Evolutionary conservation across 2,888 invertebrate genomes (phyloP), one percentile per base, ranked within the genome.

Genomic region (Hesperia comma): DNA sequence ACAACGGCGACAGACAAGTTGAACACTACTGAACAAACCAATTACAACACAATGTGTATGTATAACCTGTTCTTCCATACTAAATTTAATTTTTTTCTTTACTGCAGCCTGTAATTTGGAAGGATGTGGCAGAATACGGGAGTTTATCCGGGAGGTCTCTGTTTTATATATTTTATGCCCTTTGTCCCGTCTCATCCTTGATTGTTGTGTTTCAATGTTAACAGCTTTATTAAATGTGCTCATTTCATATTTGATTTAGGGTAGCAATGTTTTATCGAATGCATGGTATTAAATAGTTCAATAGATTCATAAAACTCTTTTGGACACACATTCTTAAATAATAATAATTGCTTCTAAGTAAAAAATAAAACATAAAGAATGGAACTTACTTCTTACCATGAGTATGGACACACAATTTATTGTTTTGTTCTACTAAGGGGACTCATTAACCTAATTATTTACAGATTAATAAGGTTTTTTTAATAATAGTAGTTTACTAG

Each of bases 21-120:
- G 73, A 90, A 86, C 74, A 71, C 83, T 40, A 84, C 88, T 77
- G 86, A 86, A 40, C 86, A 90, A 72, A 85, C 86, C 58, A 92
- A 90, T 82, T 92, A 92, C 88, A 88, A 82, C 80, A 92, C 92
- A 63, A 93, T 93, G 93, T 92, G 93, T 93, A 93, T 86, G 89
- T 92, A 90, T 84, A 32, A 17, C 72, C 68, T 74, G 61, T 72
- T 69, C 69, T 63, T 69, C 61, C 69, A 61, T 71, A 73, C 68
- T 79, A 74, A 83, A 71, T 61, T 53, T 64, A 15, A 46, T 54
- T 46, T 61, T 53, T 72, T 76, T 77, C 79, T 83, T 82, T 83
- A 82, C 77, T 79, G 76, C 88, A 87, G 89, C 67, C 26, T 61
- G 26, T 78, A 69, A 73, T 73, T 77, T 74, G 77, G 77, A 76